A percentile compares a stretch with the other conserved stretches of the same genome.
These are phyloP conservation scores for Leptocoma aspasia DNA, from an alignment of 2,113 vertebrate genomes.

Conservation along the genomic window DNA sequence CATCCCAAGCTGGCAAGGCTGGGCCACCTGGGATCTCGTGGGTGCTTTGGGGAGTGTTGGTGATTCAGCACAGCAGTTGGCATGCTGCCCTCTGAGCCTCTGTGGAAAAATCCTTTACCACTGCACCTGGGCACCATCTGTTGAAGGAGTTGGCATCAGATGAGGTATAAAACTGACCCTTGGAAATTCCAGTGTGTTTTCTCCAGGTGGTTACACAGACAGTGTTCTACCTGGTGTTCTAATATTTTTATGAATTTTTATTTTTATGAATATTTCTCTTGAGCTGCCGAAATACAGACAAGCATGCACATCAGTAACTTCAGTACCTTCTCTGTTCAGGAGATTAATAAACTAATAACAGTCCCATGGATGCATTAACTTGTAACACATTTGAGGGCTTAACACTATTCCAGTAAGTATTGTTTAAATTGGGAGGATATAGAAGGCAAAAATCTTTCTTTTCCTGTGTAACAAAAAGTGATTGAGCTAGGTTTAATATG, in stretches of 20 bases:
- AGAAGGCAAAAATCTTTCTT: background rate
- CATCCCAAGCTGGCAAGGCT: background rate
- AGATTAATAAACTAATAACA: background rate
- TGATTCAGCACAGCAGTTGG: background rate
- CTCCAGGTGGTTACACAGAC: background rate
- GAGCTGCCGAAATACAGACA: background rate
- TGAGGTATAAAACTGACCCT: background rate
- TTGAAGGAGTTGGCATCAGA: background rate
- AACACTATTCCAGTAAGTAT: background rate
- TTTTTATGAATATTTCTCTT: background rate
- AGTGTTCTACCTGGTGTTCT: background rate
- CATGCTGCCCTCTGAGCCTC: background rate
- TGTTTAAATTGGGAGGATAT: background rate
- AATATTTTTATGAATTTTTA: background rate
- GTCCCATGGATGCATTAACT: background rate
- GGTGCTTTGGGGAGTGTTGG: background rate
- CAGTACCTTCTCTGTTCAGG: background rate
- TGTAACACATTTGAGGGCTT: background rate
- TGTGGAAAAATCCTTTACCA: background rate
- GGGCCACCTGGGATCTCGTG: background rate
- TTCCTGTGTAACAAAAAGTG: background rate
- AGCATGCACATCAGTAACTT: background rate
- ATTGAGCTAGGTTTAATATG: background rate
- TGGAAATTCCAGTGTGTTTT: background rate
- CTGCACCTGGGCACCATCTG: rapidly evolving